Percentiles rank a stretch among this genome's conserved stretches.
Conservation (phyloP, 2,888 invertebrate genomes). For the Anthoptus insignis region DNA sequence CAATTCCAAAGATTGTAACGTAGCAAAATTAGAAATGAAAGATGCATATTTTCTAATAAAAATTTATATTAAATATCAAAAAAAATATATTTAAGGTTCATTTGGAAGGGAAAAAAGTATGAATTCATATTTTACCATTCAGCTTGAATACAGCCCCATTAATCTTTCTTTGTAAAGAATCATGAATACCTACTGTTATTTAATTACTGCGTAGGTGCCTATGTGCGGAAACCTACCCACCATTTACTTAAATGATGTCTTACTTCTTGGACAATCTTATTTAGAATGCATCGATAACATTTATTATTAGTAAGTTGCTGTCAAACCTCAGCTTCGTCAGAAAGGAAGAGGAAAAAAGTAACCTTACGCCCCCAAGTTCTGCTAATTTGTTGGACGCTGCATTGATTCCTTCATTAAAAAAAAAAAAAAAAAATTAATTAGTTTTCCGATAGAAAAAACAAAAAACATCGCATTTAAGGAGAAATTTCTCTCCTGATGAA, state of each 20-base stretch:
- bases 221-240: slow-evolving; percentile 3
- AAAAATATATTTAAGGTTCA: too few species aligned
- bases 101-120: too few species aligned
- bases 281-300: background rate
- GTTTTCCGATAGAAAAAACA: slow-evolving; percentile 26
- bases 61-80: too few species aligned
- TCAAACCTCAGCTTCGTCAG: slow-evolving; percentile 32
- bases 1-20: background rate
- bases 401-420: too few species aligned
- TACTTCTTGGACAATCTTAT: background rate
- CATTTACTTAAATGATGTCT: slow-evolving; percentile 20
- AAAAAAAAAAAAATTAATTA: slow-evolving; percentile 20
- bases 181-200: slow-evolving; percentile 13
- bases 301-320: background rate
- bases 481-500: background rate
- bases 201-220: slow-evolving; percentile 12
- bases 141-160: slow-evolving; percentile 5
- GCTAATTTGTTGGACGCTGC: slow-evolving; percentile 32
- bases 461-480: background rate
- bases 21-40: background rate
- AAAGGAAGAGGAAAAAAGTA: slow-evolving; percentile 32
- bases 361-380: slow-evolving; percentile 12
- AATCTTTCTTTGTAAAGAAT: slow-evolving; percentile 11
- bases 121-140: too few species aligned
- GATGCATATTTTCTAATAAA: too few species aligned